Conservation (phyloP, 1,140 invertebrate species). For the Cataglyphis hispanica region DNA sequence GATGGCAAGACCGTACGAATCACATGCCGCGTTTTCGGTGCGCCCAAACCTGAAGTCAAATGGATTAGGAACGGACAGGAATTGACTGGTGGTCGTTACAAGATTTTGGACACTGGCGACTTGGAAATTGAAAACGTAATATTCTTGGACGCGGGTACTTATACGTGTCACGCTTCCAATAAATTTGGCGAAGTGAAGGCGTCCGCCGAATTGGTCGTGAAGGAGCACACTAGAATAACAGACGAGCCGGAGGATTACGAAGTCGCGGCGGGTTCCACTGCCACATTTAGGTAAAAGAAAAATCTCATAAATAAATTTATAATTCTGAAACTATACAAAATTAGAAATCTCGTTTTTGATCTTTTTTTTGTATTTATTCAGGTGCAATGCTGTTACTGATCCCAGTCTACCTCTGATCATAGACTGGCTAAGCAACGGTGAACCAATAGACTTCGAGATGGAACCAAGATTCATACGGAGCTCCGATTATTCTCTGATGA, state of each 20-base stretch:
- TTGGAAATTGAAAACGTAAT: constrained; percentile 94
- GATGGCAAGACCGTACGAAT: constrained; percentile 94
- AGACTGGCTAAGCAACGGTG: constrained; percentile 95
- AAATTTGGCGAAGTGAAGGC: constrained; percentile 95
- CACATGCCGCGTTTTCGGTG: constrained; percentile 97
- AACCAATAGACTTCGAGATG: constrained; percentile 94
- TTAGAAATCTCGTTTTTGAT: neutral
- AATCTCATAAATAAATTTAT: neutral
- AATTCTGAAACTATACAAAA: neutral
- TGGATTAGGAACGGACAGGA: constrained; percentile 95
- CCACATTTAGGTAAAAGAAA: constrained; percentile 90
- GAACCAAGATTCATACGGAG: constrained; percentile 94
- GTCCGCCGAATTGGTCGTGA: constrained; percentile 92
- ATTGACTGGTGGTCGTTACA: constrained; percentile 94
- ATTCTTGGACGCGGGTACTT: constrained; percentile 95
- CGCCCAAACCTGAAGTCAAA: constrained; percentile 97
- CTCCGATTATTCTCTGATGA: constrained; percentile 96
- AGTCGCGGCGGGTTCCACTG: constrained; percentile 94
- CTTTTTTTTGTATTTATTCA: constrained; percentile 69
- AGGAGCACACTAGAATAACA: constrained; percentile 94
- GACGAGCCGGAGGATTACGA: constrained; percentile 96
- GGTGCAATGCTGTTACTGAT: constrained; percentile 96
- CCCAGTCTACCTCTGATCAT: constrained; percentile 93
- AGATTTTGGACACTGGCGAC: constrained; percentile 92
- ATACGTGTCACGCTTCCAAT: constrained; percentile 97